These are phyloP conservation scores for Zoanthus solanderi DNA, from an alignment of 92 coral and sea anemone species.

Conservation along the genomic window DNA sequence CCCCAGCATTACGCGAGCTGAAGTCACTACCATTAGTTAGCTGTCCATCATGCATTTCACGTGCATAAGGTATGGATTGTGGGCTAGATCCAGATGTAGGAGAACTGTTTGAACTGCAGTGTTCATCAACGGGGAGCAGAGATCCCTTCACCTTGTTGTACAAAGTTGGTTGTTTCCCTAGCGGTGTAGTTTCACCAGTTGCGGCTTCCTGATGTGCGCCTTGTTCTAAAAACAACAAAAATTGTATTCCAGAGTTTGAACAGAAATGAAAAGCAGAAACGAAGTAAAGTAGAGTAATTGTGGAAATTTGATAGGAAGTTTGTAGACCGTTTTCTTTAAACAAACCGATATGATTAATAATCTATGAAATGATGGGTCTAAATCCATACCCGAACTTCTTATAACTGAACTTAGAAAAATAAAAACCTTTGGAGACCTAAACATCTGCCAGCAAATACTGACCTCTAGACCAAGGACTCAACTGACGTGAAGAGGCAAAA, in stretches of 20 bases:
- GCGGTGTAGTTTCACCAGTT: not conserved
- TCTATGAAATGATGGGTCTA: no score
- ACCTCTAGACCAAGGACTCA: no score
- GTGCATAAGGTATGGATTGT: not conserved
- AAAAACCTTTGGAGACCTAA: no score
- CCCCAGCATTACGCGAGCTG: not conserved
- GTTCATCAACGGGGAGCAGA: not conserved
- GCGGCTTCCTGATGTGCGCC: conserved; percentile 32
- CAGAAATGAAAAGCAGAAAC: not conserved
- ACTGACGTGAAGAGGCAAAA: no score
- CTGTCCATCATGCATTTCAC: not conserved
- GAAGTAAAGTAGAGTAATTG: no score
- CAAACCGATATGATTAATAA: no score
- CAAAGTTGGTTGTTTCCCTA: not conserved
- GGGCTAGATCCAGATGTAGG: not conserved
- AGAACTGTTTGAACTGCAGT: not conserved
- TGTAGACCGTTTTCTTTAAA: no score
- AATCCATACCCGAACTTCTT: no score
- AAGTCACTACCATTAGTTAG: conserved; percentile 10
- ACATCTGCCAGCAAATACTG: no score
- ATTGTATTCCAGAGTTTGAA: not conserved
- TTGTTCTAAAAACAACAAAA: conserved; percentile 57
- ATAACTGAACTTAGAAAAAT: no score
- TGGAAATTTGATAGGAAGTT: no score
- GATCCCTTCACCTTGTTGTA: not conserved